Evolutionary conservation across 2,797 vertebrate genomes (phyloP), one percentile per base, ranked within the genome.

Genomic region (Falco peregrinus): DNA sequence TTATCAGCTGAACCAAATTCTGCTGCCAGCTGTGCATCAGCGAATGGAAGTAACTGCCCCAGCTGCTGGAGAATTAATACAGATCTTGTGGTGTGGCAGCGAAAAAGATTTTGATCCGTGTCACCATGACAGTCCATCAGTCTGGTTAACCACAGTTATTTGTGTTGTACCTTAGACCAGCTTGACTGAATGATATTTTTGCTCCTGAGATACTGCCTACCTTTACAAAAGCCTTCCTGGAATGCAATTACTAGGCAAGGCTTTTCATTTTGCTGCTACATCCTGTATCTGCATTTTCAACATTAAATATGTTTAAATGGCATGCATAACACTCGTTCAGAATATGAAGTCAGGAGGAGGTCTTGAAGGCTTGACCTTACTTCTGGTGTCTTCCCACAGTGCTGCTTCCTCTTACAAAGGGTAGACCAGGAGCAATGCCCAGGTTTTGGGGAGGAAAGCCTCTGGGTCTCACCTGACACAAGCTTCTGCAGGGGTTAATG

Each of bases 101-200:
- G 31, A 63, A 65, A 9, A 75, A 43, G 3, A 60, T 77, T 48
- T 70, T 48, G 6, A 59, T 43, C 16, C 13, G 65, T 84, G 37
- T 86, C 37, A 28, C 31, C 3, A 1, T 5, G 3, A 18, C 22
- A 63, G 31, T 59, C 43, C 20, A 82, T 79, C 41, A 51, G 22
- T 35, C 29, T 82, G 31, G 56, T 82, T 70, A 67, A 51, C 22
- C 13, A 10, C 24, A 8, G 43, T 68, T 84, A 43, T 31, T 80
- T 2, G 1, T 2, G 0, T 19, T 71, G 54, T 45, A 37, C 33
- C 35, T 56, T 57, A 81, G 31, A 28, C 3, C 1, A 0, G 10
- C 56, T 87, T 80, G 61, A 35, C 41, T 41, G 57, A 81, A 53
- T 57, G 43, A 7, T 8, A 3, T 59, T 82, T 94, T 84, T 87